phyloP scores from a whole-genome alignment of 2,888 invertebrate genomes.

The Pharmacophagus antenor region DNA sequence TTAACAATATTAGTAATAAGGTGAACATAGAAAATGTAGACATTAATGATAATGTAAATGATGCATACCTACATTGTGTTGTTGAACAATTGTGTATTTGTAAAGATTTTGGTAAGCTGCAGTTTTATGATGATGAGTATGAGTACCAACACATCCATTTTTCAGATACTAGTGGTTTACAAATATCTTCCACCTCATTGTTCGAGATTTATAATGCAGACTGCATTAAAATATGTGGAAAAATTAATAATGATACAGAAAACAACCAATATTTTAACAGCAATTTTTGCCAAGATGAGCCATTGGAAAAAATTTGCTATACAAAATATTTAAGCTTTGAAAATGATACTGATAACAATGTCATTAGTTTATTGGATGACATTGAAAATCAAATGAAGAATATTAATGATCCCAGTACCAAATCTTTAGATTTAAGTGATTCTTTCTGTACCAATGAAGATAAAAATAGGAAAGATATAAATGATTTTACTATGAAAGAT shows the following conservation, averaged over 20 bases:
- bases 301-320: conserved; percentile 1
- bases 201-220: conserved; percentile 55
- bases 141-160: conserved; percentile 65
- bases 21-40: conserved; percentile 2
- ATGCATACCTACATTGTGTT: conserved; percentile 3
- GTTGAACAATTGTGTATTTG: conserved; percentile 56
- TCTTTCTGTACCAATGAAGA: not conserved
- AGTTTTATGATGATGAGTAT: conserved; percentile 45
- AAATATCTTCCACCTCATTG: conserved; percentile 45
- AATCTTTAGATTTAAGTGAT: not conserved
- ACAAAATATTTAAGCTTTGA: conserved; percentile 1
- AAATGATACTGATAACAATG: conserved; percentile 1
- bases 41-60: conserved; percentile 7
- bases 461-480: not conserved
- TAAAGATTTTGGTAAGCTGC: conserved; percentile 59
- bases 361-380: not conserved
- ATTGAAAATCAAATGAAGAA: not conserved
- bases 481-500: not conserved
- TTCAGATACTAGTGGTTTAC: conserved; percentile 40
- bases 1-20: conserved; percentile 1
- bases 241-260: not conserved
- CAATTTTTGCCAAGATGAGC: conserved; percentile 4
- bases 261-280: conserved; percentile 1
- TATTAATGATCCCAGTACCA: not conserved
- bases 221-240: not conserved